Evolutionary conservation across 1,140 invertebrate genomes (phyloP).

Genomic region (Trichoplusia ni): DNA sequence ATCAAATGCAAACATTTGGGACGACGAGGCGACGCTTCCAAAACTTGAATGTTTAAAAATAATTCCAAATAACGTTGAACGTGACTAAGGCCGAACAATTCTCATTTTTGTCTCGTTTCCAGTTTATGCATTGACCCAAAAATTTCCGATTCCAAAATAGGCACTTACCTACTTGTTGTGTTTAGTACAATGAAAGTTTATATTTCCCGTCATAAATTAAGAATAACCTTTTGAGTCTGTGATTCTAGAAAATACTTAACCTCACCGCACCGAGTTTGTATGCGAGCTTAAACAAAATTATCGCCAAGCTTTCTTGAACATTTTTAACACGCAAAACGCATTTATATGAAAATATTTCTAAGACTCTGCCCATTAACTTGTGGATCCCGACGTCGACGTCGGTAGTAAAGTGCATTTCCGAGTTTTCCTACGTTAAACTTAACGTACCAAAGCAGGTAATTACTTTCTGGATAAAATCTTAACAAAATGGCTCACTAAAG

Average conservation of each 20-base stretch:
- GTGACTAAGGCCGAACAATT: too few species aligned
- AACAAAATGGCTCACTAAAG: slow-evolving; percentile 16
- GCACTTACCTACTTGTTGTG: background rate
- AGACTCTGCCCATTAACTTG: background rate
- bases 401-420: slow-evolving; percentile 16
- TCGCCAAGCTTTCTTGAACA: background rate
- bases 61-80: too few species aligned
- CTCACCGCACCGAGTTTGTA: background rate
- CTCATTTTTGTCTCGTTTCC: too few species aligned
- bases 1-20: slow-evolving; percentile 1
- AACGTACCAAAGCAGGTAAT: slow-evolving; percentile 40
- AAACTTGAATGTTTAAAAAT: too few species aligned
- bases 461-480: slow-evolving; percentile 41
- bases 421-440: slow-evolving; percentile 25
- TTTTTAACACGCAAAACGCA: slow-evolving; percentile 12
- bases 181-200: too few species aligned
- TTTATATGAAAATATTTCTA: slow-evolving; percentile 15
- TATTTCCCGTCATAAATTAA: background rate
- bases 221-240: background rate
- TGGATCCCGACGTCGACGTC: slow-evolving; percentile 1
- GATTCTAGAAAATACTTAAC: background rate
- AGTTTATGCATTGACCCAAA: background rate
- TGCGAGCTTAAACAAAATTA: background rate
- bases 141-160: background rate
- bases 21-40: background rate